Evolutionary conservation across 2,113 vertebrate species (phyloP), one percentile per base, ranked within the genome.

Genomic region (Catharus fuscescens): DNA sequence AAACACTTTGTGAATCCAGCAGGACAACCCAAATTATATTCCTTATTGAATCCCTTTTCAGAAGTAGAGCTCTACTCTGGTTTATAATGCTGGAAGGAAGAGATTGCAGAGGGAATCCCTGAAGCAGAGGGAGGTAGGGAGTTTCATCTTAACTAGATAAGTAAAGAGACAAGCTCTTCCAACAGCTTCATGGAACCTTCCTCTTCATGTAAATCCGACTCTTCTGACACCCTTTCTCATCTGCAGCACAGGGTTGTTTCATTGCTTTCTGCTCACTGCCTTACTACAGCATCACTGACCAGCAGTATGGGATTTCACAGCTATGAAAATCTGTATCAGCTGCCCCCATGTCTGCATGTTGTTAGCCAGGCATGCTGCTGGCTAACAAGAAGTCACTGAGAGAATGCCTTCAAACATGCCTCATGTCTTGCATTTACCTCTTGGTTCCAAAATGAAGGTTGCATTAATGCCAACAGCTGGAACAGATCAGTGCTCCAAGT

Each of bases 381-480:
- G 69, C 72, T 72, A 54, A 65, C 85, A 54, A 64, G 81, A 76
- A 87, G 84, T 82, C 67, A 73, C 62, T 52, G 79, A 87, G 81
- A 97, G 77, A 94, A 86, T 73, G 67, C 81, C 80, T 95, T 82
- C 79, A 91, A 94, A 76, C 18, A 6, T 23, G 32, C 59, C 70
- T 95, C 50, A 23, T 44, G 50, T 52, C 92, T 90, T 95, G 81
- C 81, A 44, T 86, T 93, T 87, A 86, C 71, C 74, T 91, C 79
- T 78, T 86, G 81, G 45, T 93, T 96, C 85, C 85, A 90, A 92
- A 96, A 85, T 34, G 90, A 94, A 90, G 67, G 64, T 83, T 92
- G 90, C 81, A 44, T 88, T 92, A 74, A 86, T 92, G 81, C 81
- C 93, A 95, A 95, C 92, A 96, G 94, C 94, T 97, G 95, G 94